phyloP scores from a whole-genome alignment of 2,888 invertebrate genomes.

The Acrocera orbiculus region DNA sequence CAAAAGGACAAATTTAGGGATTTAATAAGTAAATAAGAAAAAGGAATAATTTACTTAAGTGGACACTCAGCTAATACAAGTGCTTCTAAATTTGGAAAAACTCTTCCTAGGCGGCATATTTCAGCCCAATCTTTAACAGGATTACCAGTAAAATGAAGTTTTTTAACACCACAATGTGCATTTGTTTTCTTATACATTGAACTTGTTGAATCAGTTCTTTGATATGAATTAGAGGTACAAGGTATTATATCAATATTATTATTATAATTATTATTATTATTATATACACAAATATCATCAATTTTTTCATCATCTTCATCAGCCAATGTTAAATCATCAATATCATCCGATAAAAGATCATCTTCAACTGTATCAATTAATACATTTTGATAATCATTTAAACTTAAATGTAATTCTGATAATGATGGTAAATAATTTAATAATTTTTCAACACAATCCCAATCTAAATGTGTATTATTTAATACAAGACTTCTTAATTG shows the following conservation, averaged over 20 bases:
- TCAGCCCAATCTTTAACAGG: slow-evolving; percentile 71
- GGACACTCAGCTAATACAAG: slow-evolving; percentile 77
- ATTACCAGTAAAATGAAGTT: slow-evolving; percentile 76
- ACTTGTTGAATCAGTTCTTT: slow-evolving; percentile 12
- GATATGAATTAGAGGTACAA: slow-evolving; percentile 5
- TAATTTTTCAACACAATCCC: slow-evolving; percentile 63
- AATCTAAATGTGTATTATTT: slow-evolving; percentile 73
- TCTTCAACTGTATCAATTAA: slow-evolving; percentile 37
- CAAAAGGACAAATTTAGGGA: too few species aligned
- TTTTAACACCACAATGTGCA: slow-evolving; percentile 51
- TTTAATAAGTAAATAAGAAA: slow-evolving; percentile 7
- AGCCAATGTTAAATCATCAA: slow-evolving; percentile 3
- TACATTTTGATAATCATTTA: slow-evolving; percentile 71
- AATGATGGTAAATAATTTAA: slow-evolving; percentile 59
- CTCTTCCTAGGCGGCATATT: slow-evolving; percentile 63
- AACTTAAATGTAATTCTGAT: slow-evolving; percentile 81
- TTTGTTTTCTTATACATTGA: slow-evolving; percentile 20
- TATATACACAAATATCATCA: slow-evolving; percentile 5
- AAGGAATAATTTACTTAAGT: slow-evolving; percentile 36
- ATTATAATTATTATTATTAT: neutral
- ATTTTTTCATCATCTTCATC: slow-evolving; percentile 5
- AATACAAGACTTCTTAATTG: slow-evolving; percentile 61
- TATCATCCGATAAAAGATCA: slow-evolving; percentile 1
- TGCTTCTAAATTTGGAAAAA: slow-evolving; percentile 72
- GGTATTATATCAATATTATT: too few species aligned